Conservation (phyloP, 2,113 vertebrate species). For the Mesocricetus auratus region DNA sequence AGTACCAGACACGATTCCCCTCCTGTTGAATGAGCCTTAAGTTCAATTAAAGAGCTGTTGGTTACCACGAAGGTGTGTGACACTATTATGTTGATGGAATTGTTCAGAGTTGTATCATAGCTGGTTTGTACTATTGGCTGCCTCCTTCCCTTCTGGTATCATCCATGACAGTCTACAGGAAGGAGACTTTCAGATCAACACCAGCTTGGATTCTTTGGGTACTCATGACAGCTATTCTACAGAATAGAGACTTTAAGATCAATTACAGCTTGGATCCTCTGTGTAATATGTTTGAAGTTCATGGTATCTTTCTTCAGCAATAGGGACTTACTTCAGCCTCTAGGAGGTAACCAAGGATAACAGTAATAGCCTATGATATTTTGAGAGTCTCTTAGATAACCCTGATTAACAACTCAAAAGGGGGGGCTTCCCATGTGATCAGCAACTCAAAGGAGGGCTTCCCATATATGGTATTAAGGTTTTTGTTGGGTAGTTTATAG, state of each 20-base stretch:
- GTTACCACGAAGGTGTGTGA: not conserved
- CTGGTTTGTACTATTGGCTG: not conserved
- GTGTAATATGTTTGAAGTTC: not conserved
- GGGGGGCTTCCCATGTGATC: not conserved
- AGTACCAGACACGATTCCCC: not conserved
- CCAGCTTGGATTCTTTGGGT: not conserved
- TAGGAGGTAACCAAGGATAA: not conserved
- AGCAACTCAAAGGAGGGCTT: not conserved
- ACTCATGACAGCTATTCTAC: not conserved
- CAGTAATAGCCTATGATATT: not conserved
- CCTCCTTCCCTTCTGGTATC: not conserved
- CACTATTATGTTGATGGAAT: not conserved
- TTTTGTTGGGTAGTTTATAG: not conserved
- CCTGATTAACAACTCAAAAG: not conserved
- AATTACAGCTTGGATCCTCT: not conserved
- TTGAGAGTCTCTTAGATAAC: not conserved
- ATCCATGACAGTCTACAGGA: not conserved
- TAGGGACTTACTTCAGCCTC: not conserved
- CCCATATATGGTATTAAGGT: not conserved
- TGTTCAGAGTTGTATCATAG: not conserved
- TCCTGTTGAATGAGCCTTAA: not conserved
- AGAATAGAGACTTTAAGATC: not conserved
- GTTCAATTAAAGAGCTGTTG: not conserved
- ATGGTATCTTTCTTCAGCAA: not conserved
- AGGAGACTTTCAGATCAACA: not conserved